These are phyloP conservation scores for Pecten maximus DNA, from an alignment of 2,888 invertebrate genomes.

Conservation along the genomic window DNA sequence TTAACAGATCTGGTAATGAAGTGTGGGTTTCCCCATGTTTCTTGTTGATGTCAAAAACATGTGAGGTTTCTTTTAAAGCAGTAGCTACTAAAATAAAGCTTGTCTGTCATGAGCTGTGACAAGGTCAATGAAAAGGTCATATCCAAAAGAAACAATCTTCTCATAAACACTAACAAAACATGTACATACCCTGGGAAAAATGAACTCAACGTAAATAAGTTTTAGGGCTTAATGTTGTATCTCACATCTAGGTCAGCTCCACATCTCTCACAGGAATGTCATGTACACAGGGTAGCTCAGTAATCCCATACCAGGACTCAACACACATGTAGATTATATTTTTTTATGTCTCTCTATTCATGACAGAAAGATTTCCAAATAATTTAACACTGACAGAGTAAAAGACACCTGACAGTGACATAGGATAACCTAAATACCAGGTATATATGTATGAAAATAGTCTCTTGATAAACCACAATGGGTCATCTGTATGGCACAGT, in stretches of 20 bases:
- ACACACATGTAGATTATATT: background rate
- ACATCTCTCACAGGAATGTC: slow-evolving; percentile 17
- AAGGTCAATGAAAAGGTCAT: background rate
- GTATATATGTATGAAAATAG: background rate
- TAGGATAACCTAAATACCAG: background rate
- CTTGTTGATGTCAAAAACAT: background rate
- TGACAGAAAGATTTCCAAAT: background rate
- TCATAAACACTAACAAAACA: background rate
- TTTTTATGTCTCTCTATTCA: background rate
- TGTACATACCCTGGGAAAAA: slow-evolving; percentile 20
- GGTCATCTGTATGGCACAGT: background rate
- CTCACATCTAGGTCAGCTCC: slow-evolving; percentile 19
- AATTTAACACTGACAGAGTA: slow-evolving; percentile 3
- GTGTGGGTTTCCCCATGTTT: background rate
- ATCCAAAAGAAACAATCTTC: background rate
- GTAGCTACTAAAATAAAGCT: background rate
- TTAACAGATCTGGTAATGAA: background rate
- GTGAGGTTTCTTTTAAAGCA: background rate
- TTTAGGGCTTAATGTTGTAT: background rate
- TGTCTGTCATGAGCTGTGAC: background rate
- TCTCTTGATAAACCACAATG: background rate
- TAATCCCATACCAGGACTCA: slow-evolving; percentile 1
- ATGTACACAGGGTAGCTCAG: slow-evolving; percentile 26
- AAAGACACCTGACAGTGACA: background rate
- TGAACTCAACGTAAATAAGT: background rate